These are phyloP conservation scores for Dipus sagitta DNA, from an alignment of 2,797 vertebrate species.

Conservation along the genomic window DNA sequence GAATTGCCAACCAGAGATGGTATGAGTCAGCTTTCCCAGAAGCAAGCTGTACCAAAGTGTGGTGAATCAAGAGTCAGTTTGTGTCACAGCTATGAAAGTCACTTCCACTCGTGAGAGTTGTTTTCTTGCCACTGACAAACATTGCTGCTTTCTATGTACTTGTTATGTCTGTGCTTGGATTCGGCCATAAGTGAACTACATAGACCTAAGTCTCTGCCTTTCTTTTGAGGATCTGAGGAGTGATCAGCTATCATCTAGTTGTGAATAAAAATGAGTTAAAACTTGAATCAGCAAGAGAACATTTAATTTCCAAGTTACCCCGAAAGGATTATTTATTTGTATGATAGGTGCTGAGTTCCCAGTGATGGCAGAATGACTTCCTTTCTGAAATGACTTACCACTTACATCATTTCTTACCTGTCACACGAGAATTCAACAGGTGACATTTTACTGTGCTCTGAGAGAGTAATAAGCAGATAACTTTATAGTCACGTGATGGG, in stretches of 20 bases:
- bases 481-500: not conserved
- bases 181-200: not conserved
- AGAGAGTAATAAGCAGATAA: slow-evolving; percentile 58
- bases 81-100: slow-evolving; percentile 67
- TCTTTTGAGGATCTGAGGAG: slow-evolving; percentile 55
- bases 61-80: slow-evolving; percentile 84
- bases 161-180: not conserved
- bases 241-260: slow-evolving; percentile 15
- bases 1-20: slow-evolving; percentile 86
- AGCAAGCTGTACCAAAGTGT: slow-evolving; percentile 82
- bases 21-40: slow-evolving; percentile 89
- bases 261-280: slow-evolving; percentile 54
- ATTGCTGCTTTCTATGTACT: not conserved
- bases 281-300: not conserved
- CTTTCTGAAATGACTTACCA: slow-evolving; percentile 47
- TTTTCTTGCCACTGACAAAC: not conserved
- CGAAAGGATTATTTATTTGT: slow-evolving; percentile 47
- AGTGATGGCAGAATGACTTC: not conserved
- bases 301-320: slow-evolving; percentile 46
- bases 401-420: slow-evolving; percentile 30
- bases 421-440: slow-evolving; percentile 48
- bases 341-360: slow-evolving; percentile 23
- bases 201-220: not conserved
- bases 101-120: slow-evolving; percentile 45
- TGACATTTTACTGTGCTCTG: slow-evolving; percentile 53